Conservation (phyloP, 2,113 vertebrate genomes). For the Bos javanicus region DNA sequence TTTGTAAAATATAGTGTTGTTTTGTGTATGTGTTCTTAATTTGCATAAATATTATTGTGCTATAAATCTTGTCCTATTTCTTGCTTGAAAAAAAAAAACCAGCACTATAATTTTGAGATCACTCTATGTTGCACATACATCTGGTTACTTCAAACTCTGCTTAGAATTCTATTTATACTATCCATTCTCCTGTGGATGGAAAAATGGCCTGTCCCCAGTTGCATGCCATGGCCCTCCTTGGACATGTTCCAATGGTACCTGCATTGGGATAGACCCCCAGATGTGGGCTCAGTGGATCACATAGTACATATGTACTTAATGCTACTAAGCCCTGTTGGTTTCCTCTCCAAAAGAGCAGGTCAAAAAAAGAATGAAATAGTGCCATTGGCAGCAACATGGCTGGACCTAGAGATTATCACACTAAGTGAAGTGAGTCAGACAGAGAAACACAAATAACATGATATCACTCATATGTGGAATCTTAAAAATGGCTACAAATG, state of each 20-base stretch:
- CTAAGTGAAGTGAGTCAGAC: not conserved
- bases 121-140: not conserved
- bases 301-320: not conserved
- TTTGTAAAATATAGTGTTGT: conserved; percentile 48
- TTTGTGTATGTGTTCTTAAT: conserved; percentile 55
- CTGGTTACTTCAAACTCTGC: conserved; percentile 5
- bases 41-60: conserved; percentile 69
- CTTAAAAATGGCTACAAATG: not conserved
- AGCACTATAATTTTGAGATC: conserved; percentile 1
- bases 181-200: not conserved
- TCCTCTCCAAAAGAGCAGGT: not conserved
- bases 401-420: not conserved
- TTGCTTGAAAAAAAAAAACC: conserved; percentile 31
- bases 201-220: not conserved
- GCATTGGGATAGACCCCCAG: not conserved
- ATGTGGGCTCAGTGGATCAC: not conserved
- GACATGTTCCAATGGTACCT: not conserved
- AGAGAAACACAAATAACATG: not conserved
- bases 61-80: conserved; percentile 64
- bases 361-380: not conserved
- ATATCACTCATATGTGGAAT: not conserved
- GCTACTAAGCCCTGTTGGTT: not conserved
- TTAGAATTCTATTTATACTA: not conserved
- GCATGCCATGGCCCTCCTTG: not conserved
- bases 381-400: not conserved